These are phyloP conservation scores for Brachyhypopomus occidentalis DNA, from an alignment of 2,113 vertebrate species.

Conservation along the genomic window DNA sequence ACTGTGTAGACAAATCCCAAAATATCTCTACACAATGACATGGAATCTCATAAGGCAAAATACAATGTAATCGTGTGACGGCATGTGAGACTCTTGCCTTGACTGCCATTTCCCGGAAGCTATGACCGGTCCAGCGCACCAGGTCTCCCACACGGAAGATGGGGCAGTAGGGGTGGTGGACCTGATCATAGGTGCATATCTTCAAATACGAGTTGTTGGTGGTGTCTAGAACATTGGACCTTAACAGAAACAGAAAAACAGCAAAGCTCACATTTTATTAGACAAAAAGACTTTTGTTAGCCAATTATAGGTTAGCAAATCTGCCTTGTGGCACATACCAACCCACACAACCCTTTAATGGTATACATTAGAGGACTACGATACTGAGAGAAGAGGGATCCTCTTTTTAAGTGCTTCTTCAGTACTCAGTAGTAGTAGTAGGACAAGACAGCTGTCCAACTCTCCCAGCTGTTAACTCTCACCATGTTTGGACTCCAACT, in stretches of 20 bases:
- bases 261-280: not conserved
- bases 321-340: too few relatives aligned
- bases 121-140: conserved; percentile 76
- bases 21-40: too few relatives aligned
- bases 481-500: not conserved
- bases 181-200: conserved; percentile 77
- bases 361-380: too few relatives aligned
- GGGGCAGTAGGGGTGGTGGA: conserved; percentile 85
- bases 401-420: not conserved
- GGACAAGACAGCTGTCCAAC: not conserved
- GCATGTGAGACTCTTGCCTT: conserved; percentile 72
- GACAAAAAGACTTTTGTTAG: too few relatives aligned
- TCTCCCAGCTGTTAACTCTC: not conserved
- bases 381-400: too few relatives aligned
- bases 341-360: too few relatives aligned
- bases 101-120: conserved; percentile 85
- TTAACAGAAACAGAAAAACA: conserved; percentile 54
- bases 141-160: conserved; percentile 87
- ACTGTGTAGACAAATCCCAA: too few relatives aligned
- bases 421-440: not conserved
- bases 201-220: conserved; percentile 80
- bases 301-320: too few relatives aligned
- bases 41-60: not conserved
- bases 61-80: not conserved
- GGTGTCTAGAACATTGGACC: conserved; percentile 84